Evolutionary conservation across 2,113 vertebrate species (phyloP).

Genomic region (Collichthys lucidus): DNA sequence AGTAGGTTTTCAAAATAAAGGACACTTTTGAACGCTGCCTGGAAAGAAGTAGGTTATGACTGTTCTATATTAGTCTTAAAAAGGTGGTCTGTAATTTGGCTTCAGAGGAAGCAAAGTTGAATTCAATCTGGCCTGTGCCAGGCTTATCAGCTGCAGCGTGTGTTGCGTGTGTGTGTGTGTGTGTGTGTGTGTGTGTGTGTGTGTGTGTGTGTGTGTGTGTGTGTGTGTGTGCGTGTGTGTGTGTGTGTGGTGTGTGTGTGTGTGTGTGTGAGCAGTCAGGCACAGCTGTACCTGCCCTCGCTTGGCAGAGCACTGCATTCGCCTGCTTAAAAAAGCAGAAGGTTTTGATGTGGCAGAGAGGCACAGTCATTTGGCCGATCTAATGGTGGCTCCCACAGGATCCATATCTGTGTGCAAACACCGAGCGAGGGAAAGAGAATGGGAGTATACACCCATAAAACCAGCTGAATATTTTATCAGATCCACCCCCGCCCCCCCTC

Average conservation of each 20-base stretch:
- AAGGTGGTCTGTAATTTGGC: slow-evolving; percentile 14
- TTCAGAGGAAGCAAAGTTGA: slow-evolving; percentile 10
- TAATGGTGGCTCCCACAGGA: slow-evolving; percentile 77
- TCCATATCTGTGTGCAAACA: slow-evolving; percentile 73
- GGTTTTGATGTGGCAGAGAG: slow-evolving; percentile 77
- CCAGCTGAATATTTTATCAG: slow-evolving; percentile 70
- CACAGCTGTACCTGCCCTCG: slow-evolving; percentile 74
- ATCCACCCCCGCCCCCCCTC: slow-evolving; percentile 57
- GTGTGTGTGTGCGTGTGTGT: too few species aligned
- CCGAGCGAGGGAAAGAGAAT: slow-evolving; percentile 53
- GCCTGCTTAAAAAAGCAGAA: slow-evolving; percentile 74
- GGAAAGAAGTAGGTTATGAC: slow-evolving; percentile 14
- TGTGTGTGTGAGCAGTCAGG: slow-evolving; percentile 67
- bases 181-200: slow-evolving; percentile 34
- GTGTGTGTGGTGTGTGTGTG: too few species aligned
- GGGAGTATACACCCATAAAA: slow-evolving; percentile 65
- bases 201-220: slow-evolving; percentile 24
- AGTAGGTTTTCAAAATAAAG: neutral
- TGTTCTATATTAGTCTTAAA: slow-evolving; percentile 19
- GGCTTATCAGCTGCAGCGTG: slow-evolving; percentile 25
- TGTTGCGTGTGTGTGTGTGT: slow-evolving; percentile 25
- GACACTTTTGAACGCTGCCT: neutral
- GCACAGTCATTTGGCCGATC: slow-evolving; percentile 76
- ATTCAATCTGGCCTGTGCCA: neutral
- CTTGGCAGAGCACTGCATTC: slow-evolving; percentile 72